Evolutionary conservation across 2,797 vertebrate species (phyloP).

Genomic region (Darevskia mixta): DNA sequence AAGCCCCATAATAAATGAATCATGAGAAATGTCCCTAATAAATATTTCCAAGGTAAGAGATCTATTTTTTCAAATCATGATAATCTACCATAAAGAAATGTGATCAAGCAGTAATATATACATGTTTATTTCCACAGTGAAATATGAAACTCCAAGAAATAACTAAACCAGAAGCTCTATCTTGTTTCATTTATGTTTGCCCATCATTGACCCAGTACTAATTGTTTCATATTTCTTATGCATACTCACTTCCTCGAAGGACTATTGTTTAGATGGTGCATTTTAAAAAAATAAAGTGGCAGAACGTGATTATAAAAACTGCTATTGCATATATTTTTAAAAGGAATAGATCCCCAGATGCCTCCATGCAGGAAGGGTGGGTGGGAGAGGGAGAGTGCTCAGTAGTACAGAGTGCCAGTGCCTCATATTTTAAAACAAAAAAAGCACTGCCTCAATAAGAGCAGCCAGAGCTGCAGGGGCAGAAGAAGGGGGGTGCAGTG

Average conservation of each 20-base stretch:
- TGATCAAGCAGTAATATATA: too few relatives aligned
- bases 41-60: too few relatives aligned
- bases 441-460: background rate
- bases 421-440: too few relatives aligned
- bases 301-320: background rate
- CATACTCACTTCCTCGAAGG: background rate
- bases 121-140: background rate
- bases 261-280: background rate
- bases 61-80: too few relatives aligned
- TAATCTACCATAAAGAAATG: too few relatives aligned
- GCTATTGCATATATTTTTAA: background rate
- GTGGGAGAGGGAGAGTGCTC: too few relatives aligned
- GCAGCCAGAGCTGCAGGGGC: background rate
- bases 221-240: background rate
- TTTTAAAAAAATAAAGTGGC: background rate
- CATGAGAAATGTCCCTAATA: background rate
- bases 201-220: background rate
- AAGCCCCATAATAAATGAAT: background rate
- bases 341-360: background rate
- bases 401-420: too few relatives aligned
- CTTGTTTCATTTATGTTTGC: background rate
- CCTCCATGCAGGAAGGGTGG: background rate
- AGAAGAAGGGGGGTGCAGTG: too few relatives aligned
- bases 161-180: background rate
- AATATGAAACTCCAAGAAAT: background rate